Base-by-base conservation (phyloP, 2,113 vertebrate species). In the Tretioscincus oriximinensis region DNA sequence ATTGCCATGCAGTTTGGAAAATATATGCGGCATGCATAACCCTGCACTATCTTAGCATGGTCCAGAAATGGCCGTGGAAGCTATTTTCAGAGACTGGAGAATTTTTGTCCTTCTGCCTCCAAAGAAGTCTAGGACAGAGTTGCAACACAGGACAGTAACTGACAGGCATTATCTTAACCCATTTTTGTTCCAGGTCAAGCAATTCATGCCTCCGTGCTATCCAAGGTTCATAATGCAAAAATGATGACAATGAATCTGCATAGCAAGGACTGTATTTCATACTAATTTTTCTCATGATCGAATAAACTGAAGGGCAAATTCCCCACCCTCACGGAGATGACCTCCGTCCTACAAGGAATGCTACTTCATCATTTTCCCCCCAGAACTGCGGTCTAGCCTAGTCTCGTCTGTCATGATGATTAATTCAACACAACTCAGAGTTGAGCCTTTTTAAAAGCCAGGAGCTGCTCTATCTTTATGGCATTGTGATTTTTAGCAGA, bases 361-460 rank as follows among this genome's bases (percentile, higher is more conserved):
- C 66, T 75, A 4, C 47, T 77, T 45, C n/a, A 49, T 8, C 6
- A 68, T 88, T 89, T 16, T 4, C 14, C 14, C 79, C 1, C 49
- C 68, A 61, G 72, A 88, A 71, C 24, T 41, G 35, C 35, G 51
- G 28, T 75, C 66, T 84, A 26, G 68, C 70, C 11, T 61, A 8
- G 69, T 79, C 11, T 66, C 41, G 3, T 47, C 80, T 51, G 29
- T 11, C 60, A 24, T 49, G 16, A 81, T 76, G 73, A 63, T 81
- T 75, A 69, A 81, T 68, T 75, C 41, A 54, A 47, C 26, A 73
- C 28, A 76, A 76, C 76, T 47, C 54, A 24, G 28, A 79, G 60
- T 58, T 73, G 47, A 80, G 69, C 20, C 9, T 28, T 35, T 22
- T 69, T 9, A 79, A 58, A 18, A 58, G 2, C 1, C 29, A 81